Evolutionary conservation across 2,888 invertebrate genomes (phyloP), one percentile per base, ranked within the genome.

Genomic region (Aphidius colemani): DNA sequence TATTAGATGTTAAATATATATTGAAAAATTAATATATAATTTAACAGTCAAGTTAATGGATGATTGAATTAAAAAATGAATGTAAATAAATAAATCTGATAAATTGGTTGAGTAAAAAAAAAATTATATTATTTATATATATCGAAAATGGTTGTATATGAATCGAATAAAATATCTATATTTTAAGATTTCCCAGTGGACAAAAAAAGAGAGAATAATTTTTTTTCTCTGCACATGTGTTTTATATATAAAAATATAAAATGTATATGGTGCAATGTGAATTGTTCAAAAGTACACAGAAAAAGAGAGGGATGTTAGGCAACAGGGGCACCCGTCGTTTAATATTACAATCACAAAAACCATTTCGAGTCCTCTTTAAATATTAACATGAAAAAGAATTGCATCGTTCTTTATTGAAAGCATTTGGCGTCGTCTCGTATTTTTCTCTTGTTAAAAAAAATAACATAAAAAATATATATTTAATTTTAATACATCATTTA

Each of bases 291-390:
- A 59, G 43, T 18, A 9, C 48, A 57, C 39, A 30, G 5, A 18
- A 3, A 48, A 48, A 10, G 64, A 61, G 60, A 60, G 57, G 55
- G 56, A 61, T 64, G 43, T 60, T 60, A 7, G 51, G 64, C 41
- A 39, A 60, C 61, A 69, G 62, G 63, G 64, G 64, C 66, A 67
- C 63, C 59, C 58, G 64, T 64, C 67, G 69, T 81, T 77, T 80
- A 82, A 81, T 79, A 81, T 81, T 79, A 74, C 80, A 77, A 77
- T 72, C 75, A 75, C 74, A 76, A 81, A 78, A 57, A 80, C 78
- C 78, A 78, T 78, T 80, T 75, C 75, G 72, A 73, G 72, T 70
- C 67, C 73, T 64, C 69, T 75, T 73, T 73, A 76, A 79, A 70
- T 68, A 69, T 67, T 68, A 59, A 70, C 53, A 57, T 9, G 41